Base-by-base conservation (phyloP, 2,797 vertebrate genomes). In the Morus bassanus region DNA sequence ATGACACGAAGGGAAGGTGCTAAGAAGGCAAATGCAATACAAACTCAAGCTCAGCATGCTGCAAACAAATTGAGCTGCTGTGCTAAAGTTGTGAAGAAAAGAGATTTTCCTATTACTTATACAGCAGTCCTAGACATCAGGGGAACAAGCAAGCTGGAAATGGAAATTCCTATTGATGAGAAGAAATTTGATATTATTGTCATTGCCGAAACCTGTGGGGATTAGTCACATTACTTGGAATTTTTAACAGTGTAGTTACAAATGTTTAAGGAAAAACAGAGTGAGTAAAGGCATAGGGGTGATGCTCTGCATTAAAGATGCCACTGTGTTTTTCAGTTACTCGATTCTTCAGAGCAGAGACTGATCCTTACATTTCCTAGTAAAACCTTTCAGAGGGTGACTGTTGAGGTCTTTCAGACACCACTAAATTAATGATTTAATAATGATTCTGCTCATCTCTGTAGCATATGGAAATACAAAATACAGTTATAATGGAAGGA, bases 71-170 rank as follows among this genome's bases (percentile, higher is more conserved):
- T 25, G 91, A 91, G 79, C 85, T 80, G 65, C 79, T 78, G 76
- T 0, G 1, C 67, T 86, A 7, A 93, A 88, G 59, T 86, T 79
- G 82, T 73, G 82, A 87, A 83, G 80, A 70, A 77, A 87, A 91
- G 93, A 94, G 82, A 65, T 91, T 91, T 91, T 94, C 69, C 91
- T 86, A 63, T 94, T 94, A 85, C 83, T 96, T 94, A 92, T 92
- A 81, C 64, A 92, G 68, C 15, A 13, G 43, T 54, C 33, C 78
- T 65, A 93, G 68, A 43, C 61, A 75, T 72, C 51, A 72, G 72
- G 72, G 68, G 45, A 95, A 91, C 25, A 31, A 69, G 68, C 54
- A 88, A 91, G 61, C 50, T 95, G 73, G 81, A 95, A 93, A 92
- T 85, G 65, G 68, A 95, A 95, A 96, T 92, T 92, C 76, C 73